These are phyloP conservation scores for Andrena dorsata DNA, from an alignment of 2,888 invertebrate species.

Conservation along the genomic window DNA sequence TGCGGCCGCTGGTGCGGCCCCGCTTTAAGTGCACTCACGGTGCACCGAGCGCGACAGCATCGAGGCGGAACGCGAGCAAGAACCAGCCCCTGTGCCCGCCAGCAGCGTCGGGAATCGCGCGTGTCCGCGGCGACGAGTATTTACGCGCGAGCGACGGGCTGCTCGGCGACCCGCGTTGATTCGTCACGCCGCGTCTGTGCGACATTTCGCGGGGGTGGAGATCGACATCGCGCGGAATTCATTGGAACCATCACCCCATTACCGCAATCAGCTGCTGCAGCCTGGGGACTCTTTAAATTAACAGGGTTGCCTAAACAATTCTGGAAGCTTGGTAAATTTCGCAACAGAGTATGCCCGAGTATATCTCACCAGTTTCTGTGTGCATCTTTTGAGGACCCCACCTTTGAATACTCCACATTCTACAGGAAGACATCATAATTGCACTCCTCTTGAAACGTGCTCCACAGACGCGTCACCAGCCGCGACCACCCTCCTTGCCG, in stretches of 20 bases:
- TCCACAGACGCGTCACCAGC: neutral
- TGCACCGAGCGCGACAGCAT: constrained; percentile 23
- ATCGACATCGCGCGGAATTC: neutral
- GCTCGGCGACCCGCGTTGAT: neutral
- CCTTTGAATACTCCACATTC: too few species aligned
- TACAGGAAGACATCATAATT: too few species aligned
- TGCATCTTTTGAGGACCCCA: too few species aligned
- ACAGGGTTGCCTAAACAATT: too few species aligned
- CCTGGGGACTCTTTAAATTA: too few species aligned
- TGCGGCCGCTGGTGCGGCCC: constrained; percentile 19
- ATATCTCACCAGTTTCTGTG: too few species aligned
- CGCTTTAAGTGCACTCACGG: constrained; percentile 24
- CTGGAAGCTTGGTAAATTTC: too few species aligned
- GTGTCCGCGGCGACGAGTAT: neutral
- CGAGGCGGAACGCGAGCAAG: constrained; percentile 17
- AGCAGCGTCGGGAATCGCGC: constrained; percentile 3
- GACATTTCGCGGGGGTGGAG: neutral
- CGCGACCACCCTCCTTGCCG: neutral
- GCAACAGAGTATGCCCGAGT: too few species aligned
- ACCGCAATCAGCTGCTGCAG: too few species aligned
- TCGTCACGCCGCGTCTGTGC: neutral
- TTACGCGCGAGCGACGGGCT: neutral
- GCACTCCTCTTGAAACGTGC: neutral
- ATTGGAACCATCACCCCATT: too few species aligned
- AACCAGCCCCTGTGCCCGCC: constrained; percentile 2